phyloP scores from a whole-genome alignment of 1,140 invertebrate genomes.

The Choristoneura fumiferana region DNA sequence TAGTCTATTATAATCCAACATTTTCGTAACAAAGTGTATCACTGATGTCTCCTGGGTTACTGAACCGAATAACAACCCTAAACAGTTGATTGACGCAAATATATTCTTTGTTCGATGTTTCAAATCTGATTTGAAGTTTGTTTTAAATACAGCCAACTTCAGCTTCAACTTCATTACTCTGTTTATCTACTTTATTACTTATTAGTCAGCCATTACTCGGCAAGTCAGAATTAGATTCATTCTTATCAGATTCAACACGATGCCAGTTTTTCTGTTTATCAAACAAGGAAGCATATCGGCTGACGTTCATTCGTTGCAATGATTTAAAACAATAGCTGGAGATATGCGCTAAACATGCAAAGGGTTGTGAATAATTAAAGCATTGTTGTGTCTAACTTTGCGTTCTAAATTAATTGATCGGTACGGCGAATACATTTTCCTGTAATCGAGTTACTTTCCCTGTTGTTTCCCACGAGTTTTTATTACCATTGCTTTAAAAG shows the following conservation, averaged over 20 bases:
- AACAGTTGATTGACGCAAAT: no score
- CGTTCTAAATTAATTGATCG: not conserved
- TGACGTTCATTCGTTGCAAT: not conserved
- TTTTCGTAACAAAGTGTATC: no score
- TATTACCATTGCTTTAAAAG: no score
- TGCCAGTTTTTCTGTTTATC: not conserved
- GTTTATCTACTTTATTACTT: not conserved
- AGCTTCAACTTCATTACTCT: not conserved
- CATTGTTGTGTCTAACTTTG: not conserved
- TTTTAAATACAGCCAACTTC: no score
- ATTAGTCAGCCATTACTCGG: not conserved
- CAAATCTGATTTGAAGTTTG: no score
- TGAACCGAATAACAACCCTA: no score
- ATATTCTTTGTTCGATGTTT: no score
- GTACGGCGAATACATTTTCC: not conserved
- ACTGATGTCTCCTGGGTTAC: no score
- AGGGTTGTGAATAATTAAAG: not conserved
- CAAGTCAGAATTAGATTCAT: slow-evolving; percentile 4
- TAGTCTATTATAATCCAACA: no score
- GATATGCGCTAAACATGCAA: slow-evolving; percentile 9
- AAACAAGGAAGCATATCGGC: slow-evolving; percentile 1
- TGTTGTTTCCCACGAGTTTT: no score
- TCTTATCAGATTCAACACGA: not conserved
- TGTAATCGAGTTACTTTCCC: not conserved
- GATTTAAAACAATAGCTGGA: not conserved